A percentile compares a stretch with the other conserved stretches of the same genome.
Evolutionary conservation across 2,888 invertebrate genomes (phyloP).

Genomic region (Malachius bipustulatus): DNA sequence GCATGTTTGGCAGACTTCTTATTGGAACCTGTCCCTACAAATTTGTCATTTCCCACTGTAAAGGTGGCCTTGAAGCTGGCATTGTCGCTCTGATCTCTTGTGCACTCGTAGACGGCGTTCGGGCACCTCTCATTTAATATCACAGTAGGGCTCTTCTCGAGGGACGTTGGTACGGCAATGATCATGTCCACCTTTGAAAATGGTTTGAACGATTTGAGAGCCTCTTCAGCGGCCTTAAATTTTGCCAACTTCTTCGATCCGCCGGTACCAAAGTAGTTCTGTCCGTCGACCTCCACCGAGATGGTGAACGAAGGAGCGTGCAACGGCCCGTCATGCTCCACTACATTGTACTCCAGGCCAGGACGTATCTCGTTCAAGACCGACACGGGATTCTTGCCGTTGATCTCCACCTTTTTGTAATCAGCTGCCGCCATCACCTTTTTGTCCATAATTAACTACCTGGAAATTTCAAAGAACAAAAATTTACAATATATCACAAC

Average conservation of each 20-base stretch:
- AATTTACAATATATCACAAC: no score
- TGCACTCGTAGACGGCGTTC: constrained; percentile 59
- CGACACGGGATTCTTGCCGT: constrained; percentile 57
- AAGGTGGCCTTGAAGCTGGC: constrained; percentile 75
- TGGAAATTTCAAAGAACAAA: no score
- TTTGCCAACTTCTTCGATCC: constrained; percentile 47
- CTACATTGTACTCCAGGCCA: constrained; percentile 61
- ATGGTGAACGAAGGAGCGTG: constrained; percentile 83
- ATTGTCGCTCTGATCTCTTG: constrained; percentile 41
- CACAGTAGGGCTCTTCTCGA: constrained; percentile 68
- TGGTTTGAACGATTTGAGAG: constrained; percentile 46
- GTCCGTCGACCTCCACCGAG: constrained; percentile 57
- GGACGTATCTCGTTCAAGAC: constrained; percentile 76
- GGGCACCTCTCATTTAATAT: constrained; percentile 77
- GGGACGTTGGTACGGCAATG: constrained; percentile 9
- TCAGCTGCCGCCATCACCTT: no score
- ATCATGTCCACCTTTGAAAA: constrained; percentile 35
- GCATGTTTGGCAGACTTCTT: no score
- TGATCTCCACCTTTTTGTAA: no score
- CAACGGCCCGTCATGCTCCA: constrained; percentile 71
- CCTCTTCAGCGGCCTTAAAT: constrained; percentile 44
- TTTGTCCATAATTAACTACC: no score
- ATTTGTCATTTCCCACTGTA: constrained; percentile 57
- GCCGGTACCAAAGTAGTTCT: constrained; percentile 43
- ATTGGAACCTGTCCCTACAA: constrained; percentile 77